These are phyloP conservation scores for Eufriesea mexicana DNA, from an alignment of 1,140 invertebrate species.

Conservation along the genomic window DNA sequence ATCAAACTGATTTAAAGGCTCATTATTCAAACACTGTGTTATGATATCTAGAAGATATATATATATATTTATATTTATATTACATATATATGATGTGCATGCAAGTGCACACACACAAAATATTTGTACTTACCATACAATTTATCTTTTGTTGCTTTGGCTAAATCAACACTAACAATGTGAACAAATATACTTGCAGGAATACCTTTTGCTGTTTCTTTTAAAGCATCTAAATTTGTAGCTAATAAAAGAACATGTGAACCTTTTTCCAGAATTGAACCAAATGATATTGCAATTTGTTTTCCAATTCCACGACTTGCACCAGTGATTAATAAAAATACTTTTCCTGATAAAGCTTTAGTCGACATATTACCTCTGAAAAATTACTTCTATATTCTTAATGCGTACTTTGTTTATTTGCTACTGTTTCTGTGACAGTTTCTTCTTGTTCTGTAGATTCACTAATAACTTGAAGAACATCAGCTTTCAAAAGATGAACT, in stretches of 20 bases:
- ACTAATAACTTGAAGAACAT: constrained; percentile 75
- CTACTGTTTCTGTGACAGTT: constrained; percentile 48
- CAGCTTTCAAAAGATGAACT: constrained; percentile 83
- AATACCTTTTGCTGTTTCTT: constrained; percentile 84
- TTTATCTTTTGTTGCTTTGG: constrained; percentile 79
- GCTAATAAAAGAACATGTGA: constrained; percentile 91
- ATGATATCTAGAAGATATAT: constrained; percentile 77
- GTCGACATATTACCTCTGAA: constrained; percentile 48
- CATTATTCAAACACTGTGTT: constrained; percentile 75
- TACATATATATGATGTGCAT: not conserved
- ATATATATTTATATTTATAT: not conserved
- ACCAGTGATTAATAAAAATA: constrained; percentile 89
- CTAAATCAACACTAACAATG: constrained; percentile 84
- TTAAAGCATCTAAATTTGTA: constrained; percentile 86
- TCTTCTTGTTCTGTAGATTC: constrained; percentile 58
- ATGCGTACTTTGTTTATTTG: constrained; percentile 43
- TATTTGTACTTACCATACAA: constrained; percentile 77
- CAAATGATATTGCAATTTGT: constrained; percentile 88
- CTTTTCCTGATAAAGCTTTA: constrained; percentile 79
- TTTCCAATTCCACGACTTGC: constrained; percentile 94
- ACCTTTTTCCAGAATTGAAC: constrained; percentile 84
- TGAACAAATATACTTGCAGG: constrained; percentile 80
- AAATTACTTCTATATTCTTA: constrained; percentile 21
- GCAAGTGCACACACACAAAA: not conserved
- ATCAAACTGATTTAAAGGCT: constrained; percentile 83